Conservation (phyloP, 2,113 vertebrate genomes). For the Eublepharis macularius region DNA sequence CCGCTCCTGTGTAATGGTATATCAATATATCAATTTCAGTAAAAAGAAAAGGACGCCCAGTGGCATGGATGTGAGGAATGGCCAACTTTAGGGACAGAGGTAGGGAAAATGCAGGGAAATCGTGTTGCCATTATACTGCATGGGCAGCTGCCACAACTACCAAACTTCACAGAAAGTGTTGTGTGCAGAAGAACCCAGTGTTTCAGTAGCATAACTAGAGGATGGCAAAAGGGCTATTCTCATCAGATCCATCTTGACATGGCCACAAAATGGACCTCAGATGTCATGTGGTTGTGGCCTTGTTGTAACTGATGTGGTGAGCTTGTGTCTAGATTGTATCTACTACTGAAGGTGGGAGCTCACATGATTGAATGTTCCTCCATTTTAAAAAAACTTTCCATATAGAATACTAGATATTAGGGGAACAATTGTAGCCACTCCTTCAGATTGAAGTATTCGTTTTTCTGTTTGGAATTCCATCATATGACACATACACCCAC, state of each 20-base stretch:
- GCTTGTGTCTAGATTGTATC: background rate
- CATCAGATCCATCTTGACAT: background rate
- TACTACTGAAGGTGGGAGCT: background rate
- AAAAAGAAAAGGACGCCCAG: no score
- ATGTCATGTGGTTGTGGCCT: background rate
- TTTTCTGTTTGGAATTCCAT: background rate
- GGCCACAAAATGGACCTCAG: background rate
- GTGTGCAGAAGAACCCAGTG: no score
- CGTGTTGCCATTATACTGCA: no score
- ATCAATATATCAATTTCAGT: no score
- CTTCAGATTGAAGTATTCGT: background rate
- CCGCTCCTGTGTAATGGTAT: no score
- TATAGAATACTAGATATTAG: background rate
- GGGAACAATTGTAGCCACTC: background rate
- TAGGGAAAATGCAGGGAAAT: no score
- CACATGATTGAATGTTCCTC: background rate
- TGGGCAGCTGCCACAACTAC: no score
- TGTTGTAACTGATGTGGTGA: background rate
- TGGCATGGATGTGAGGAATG: no score
- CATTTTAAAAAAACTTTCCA: background rate
- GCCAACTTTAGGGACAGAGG: no score
- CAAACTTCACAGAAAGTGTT: no score
- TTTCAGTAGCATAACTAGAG: background rate
- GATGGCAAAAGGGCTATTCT: background rate
- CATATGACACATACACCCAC: background rate